These are phyloP conservation scores for Eristalinus sepulchralis DNA, from an alignment of 2,888 invertebrate species.

Conservation along the genomic window DNA sequence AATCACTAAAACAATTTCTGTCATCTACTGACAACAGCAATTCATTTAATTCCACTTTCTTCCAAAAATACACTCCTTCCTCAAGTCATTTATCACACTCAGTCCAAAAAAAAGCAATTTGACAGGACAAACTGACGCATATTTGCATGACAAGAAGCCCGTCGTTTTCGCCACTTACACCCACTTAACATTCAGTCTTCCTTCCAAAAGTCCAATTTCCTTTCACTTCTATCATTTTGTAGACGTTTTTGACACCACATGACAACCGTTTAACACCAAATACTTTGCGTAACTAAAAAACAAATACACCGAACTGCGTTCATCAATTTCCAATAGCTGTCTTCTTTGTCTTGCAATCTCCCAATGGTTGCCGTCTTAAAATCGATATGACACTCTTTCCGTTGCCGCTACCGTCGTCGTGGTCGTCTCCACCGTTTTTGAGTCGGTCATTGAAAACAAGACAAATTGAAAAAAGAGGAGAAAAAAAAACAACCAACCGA, in stretches of 20 bases:
- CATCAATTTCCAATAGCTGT: slow-evolving; percentile 56
- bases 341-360: slow-evolving; percentile 47
- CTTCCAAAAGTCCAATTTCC: background rate
- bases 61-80: no score
- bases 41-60: no score
- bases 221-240: background rate
- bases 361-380: slow-evolving; percentile 18
- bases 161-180: background rate
- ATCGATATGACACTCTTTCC: slow-evolving; percentile 61
- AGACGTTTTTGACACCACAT: slow-evolving; percentile 6
- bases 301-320: background rate
- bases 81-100: no score
- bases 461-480: background rate
- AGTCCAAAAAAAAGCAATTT: background rate
- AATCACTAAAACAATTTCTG: no score
- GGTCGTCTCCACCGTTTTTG: slow-evolving; percentile 17
- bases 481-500: background rate
- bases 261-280: slow-evolving; percentile 60
- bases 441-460: slow-evolving; percentile 63
- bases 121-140: background rate
- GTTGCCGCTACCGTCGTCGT: slow-evolving; percentile 6
- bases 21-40: no score
- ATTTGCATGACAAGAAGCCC: background rate
- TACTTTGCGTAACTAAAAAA: slow-evolving; percentile 46
- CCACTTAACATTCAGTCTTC: background rate